Evolutionary conservation across 2,797 vertebrate species (phyloP).

Genomic region (Hippopotamyrus pictus): DNA sequence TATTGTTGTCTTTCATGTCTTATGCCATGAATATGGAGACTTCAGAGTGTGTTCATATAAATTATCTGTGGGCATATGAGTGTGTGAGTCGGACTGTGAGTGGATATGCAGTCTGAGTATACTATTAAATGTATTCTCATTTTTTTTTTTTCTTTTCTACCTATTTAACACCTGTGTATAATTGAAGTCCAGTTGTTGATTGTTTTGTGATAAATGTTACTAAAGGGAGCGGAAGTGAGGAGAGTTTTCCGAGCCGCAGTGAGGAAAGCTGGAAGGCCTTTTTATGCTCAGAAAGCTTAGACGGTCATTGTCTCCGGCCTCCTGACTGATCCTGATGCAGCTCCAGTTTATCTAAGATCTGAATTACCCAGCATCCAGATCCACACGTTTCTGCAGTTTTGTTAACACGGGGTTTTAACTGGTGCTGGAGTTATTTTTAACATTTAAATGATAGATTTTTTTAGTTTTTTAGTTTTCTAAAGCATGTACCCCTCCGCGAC

Average conservation of each 20-base stretch:
- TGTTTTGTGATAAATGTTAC: slow-evolving; percentile 38
- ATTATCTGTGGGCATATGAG: background rate
- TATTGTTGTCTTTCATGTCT: slow-evolving; percentile 28
- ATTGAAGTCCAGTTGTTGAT: slow-evolving; percentile 40
- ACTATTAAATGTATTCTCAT: slow-evolving; percentile 33
- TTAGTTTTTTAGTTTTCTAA: background rate
- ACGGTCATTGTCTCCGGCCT: background rate
- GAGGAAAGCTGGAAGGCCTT: background rate
- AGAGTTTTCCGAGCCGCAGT: background rate
- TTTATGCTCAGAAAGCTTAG: background rate
- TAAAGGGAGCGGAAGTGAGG: slow-evolving; percentile 24
- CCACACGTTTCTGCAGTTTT: background rate
- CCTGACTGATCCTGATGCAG: too few species aligned
- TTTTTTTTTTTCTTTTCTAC: slow-evolving; percentile 35
- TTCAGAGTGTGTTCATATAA: slow-evolving; percentile 27
- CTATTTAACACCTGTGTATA: slow-evolving; percentile 14
- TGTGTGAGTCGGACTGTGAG: slow-evolving; percentile 23
- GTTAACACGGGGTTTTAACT: background rate
- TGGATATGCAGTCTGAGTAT: slow-evolving; percentile 38
- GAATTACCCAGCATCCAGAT: slow-evolving; percentile 1
- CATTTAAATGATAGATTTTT: background rate
- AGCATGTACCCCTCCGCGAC: too few species aligned
- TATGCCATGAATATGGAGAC: slow-evolving; percentile 30
- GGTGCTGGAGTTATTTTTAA: background rate
- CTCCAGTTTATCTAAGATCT: background rate